Base-by-base conservation (phyloP, 2,113 vertebrate species). In the Melanostigma gelatinosum region DNA sequence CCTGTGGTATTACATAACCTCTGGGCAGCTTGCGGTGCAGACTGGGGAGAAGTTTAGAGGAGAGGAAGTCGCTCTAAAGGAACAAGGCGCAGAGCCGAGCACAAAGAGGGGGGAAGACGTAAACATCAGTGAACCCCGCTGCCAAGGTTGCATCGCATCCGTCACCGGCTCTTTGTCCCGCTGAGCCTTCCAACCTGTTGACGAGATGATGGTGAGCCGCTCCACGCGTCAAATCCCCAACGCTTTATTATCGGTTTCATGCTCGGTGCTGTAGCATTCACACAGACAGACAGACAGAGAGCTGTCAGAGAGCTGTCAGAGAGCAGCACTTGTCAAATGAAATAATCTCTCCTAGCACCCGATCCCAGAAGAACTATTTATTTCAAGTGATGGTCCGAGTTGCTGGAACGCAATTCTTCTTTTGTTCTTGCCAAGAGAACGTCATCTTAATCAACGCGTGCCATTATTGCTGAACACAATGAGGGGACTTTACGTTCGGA, bases 71-170 rank as follows among this genome's bases (percentile, higher is more conserved):
- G 38, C 29, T 57, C 1, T 40, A 6, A 65, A 78, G 62, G 46
- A 46, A 36, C 0, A 38, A 44, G 29, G 4, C 27, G 22, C 12
- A n/a, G 71, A 50, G 34, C 7, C 1, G 11, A 27, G 11, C 10
- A 62, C 42, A 72, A 72, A 75, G 50, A 57, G 62, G 38, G 69
- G 20, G 32, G 69, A 13, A 27, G 74, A 65, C 64, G 55, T 8
- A 69, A 77, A 84, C 50, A 62, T 58, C 48, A 64, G 15, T 48
- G 50, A 79, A 60, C 58, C 79, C 82, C 18, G 40, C 69, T 67
- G 75, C 36, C 72, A 80, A 70, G 77, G 75, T 72, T 80, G 82
- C 80, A 75, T 18, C 3, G 3, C 57, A 54, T 79, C 71, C 46
- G 69, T 75, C 74, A 68, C 13, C 54, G 29, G 52, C 58, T 64